Base-by-base conservation (phyloP, 2,888 invertebrate genomes). In the Agrotis puta region DNA sequence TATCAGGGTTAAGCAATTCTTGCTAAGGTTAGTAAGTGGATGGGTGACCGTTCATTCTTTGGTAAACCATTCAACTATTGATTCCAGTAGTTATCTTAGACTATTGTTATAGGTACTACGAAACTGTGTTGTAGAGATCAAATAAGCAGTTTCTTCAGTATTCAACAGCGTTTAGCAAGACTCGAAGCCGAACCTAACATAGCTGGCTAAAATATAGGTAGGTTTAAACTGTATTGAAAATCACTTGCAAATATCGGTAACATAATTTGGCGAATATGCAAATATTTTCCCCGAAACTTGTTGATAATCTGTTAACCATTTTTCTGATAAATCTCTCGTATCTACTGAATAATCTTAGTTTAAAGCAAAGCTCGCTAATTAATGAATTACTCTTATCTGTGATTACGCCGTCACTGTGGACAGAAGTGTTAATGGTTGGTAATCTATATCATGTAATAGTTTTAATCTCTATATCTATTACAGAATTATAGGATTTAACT, bases 221-320 rank as follows among this genome's bases (percentile, higher is more conserved):
- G n/a, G 6, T 54, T 11, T 14, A n/a, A 24, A 20, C 7, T 7
- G 13, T 18, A 18, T 22, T 22, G 63, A 4, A 16, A 11, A 13
- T 9, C 11, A 20, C 13, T 7, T 14, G 14, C 2, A 43, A 20
- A 24, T n/a, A 11, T 5, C 20, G 20, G 39, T 74, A 53, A 73
- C 64, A n/a, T 48, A 61, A 72, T 20, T 24, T 6, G 2, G 27
- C 11, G 18, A 16, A 18, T 39, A 22, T 14, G 45, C 39, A 6
- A 78, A 74, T 74, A 71, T 74, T 62, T 57, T 74, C 14, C 43
- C 47, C 51, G 53, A 47, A 78, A 45, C 50, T 27, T 47, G 53
- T 58, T 53, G 16, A 43, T 53, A 11, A 13, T 47, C n/a, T 48
- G 18, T 50, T 24, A 6, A 51, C 39, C 39, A 39, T 47, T 16